Conservation (phyloP, 1,140 invertebrate species). For the Solenopsis invicta region DNA sequence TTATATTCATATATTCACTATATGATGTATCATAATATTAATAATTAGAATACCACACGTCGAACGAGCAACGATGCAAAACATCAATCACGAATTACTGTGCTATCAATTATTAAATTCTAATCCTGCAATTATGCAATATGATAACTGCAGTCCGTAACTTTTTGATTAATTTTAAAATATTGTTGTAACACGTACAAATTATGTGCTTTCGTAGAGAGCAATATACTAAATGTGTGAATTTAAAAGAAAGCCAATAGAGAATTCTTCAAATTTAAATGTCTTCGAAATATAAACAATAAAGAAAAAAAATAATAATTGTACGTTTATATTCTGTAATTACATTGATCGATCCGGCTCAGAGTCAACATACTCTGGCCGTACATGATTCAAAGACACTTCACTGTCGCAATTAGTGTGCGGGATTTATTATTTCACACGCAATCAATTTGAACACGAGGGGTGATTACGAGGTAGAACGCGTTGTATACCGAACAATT, state of each 20-base stretch:
- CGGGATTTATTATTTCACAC: conserved; percentile 57
- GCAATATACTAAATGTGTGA: not conserved
- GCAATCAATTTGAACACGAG: conserved; percentile 36
- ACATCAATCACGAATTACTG: not conserved
- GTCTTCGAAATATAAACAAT: not conserved
- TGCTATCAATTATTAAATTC: conserved; percentile 17
- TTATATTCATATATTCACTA: not conserved
- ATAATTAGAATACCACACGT: not conserved
- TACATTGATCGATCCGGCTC: not conserved
- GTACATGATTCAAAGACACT: conserved; percentile 9
- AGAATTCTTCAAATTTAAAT: not conserved
- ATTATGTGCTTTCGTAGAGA: not conserved
- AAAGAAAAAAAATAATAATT: not conserved
- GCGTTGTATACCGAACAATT: conserved; percentile 72
- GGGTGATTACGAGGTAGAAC: conserved; percentile 11
- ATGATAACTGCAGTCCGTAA: not conserved
- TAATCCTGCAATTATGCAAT: not conserved
- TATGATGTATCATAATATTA: not conserved
- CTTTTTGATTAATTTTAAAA: not conserved
- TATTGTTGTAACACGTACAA: not conserved
- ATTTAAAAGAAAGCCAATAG: not conserved
- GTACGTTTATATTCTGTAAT: not conserved
- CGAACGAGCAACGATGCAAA: not conserved
- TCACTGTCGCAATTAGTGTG: conserved; percentile 32
- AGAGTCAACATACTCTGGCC: too few relatives aligned